Percentiles rank a stretch among this genome's conserved stretches.
phyloP scores from a whole-genome alignment of 1,140 invertebrate genomes.

The Aphaenogaster rudis region DNA sequence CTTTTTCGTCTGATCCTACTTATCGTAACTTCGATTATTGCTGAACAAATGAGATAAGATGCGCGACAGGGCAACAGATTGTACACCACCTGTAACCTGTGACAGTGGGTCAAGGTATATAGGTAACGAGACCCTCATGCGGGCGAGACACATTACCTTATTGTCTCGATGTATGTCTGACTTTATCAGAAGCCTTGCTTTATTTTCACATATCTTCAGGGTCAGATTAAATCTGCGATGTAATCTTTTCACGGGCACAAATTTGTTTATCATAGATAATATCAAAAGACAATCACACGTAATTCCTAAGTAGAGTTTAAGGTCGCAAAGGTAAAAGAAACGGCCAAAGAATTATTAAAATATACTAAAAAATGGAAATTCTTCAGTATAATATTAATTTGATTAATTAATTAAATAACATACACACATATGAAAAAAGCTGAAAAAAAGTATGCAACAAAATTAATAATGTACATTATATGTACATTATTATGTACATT shows the following conservation, averaged over 20 bases:
- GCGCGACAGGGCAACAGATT: constrained; percentile 73
- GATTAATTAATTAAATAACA: background rate
- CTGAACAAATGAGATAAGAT: constrained; percentile 77
- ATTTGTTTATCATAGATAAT: background rate
- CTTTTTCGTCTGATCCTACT: constrained; percentile 25
- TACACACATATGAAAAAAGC: background rate
- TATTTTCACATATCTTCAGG: constrained; percentile 75
- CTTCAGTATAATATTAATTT: background rate
- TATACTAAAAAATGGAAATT: background rate
- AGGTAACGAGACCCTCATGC: constrained; percentile 85
- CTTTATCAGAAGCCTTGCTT: constrained; percentile 82
- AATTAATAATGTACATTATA: background rate
- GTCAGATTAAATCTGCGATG: constrained; percentile 69
- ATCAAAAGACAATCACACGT: background rate
- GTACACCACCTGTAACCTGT: constrained; percentile 80
- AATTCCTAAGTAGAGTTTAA: background rate
- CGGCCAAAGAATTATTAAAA: background rate
- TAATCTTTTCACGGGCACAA: constrained; percentile 49
- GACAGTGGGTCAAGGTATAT: constrained; percentile 86
- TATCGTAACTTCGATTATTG: constrained; percentile 74
- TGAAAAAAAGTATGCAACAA: background rate
- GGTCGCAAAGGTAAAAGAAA: background rate
- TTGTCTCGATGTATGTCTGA: constrained; percentile 78
- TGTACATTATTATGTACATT: no score
- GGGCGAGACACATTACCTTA: constrained; percentile 81